Evolutionary conservation across 2,797 vertebrate species (phyloP).

Genomic region (Erithacus rubecula): DNA sequence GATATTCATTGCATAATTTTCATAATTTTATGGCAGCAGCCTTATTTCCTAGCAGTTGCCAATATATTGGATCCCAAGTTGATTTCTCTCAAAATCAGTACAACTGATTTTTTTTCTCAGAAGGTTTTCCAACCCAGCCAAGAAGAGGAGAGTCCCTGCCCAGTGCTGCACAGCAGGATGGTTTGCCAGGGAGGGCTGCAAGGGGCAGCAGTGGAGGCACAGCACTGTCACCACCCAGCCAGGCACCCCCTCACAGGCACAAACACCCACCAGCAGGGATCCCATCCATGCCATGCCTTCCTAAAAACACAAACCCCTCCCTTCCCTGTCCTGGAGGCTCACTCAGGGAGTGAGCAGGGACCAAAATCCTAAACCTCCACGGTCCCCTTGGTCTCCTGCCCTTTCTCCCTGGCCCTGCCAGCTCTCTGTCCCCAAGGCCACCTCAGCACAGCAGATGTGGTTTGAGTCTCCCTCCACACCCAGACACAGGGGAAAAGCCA

Average conservation of each 20-base stretch:
- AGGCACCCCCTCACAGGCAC: neutral
- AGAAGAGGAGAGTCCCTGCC: accelerated
- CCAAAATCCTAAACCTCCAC: neutral
- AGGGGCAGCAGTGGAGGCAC: neutral
- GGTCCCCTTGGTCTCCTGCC: too few relatives aligned
- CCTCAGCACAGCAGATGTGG: neutral
- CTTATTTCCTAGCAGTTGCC: neutral
- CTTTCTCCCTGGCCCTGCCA: neutral
- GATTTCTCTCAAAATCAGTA: neutral
- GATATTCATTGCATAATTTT: neutral
- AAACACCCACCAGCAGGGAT: neutral
- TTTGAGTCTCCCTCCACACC: neutral
- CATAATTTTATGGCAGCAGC: neutral
- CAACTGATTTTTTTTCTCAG: neutral
- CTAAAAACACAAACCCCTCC: neutral
- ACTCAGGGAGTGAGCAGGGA: too few relatives aligned
- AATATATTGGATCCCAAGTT: neutral
- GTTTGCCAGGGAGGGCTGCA: neutral
- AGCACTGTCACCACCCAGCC: accelerated
- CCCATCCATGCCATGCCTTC: neutral
- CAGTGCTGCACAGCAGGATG: neutral
- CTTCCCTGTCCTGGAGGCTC: neutral
- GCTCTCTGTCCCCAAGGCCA: neutral
- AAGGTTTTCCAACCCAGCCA: neutral
- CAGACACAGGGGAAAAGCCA: neutral